Conservation (phyloP, 92 coral and sea anemone species). For the Heteractis magnifica region DNA sequence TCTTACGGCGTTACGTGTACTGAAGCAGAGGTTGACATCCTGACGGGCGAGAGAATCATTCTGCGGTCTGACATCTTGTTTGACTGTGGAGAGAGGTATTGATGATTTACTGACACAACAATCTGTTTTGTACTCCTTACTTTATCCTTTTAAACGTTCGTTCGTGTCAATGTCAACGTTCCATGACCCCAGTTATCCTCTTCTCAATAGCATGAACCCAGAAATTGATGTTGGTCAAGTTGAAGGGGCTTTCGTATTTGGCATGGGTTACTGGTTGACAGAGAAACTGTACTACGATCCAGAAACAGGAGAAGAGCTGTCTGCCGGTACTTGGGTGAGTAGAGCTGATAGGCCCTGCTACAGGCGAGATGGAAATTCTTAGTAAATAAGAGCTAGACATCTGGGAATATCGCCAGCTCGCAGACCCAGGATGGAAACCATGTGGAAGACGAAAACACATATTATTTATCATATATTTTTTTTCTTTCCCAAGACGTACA, state of each 20-base stretch:
- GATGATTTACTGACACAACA: background rate
- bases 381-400: no score
- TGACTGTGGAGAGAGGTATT: slow-evolving; percentile 69
- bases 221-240: slow-evolving; percentile 60
- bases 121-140: background rate
- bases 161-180: background rate
- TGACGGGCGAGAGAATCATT: slow-evolving; percentile 57
- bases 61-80: slow-evolving; percentile 52
- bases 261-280: slow-evolving; percentile 62
- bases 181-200: background rate
- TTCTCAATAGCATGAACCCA: slow-evolving; percentile 48
- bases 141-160: background rate
- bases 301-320: slow-evolving; percentile 54
- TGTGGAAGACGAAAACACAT: background rate
- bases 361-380: no score
- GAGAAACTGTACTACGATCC: slow-evolving; percentile 54
- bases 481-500: no score
- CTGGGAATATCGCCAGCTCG: background rate
- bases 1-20: slow-evolving; percentile 53
- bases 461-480: background rate
- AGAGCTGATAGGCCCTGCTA: background rate
- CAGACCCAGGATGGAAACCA: no score
- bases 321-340: slow-evolving; percentile 62
- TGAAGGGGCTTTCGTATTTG: slow-evolving; percentile 63
- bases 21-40: slow-evolving; percentile 63